Percentiles rank a stretch among this genome's conserved stretches.
phyloP scores from a whole-genome alignment of 2,113 vertebrate genomes.

The Mesocricetus auratus region DNA sequence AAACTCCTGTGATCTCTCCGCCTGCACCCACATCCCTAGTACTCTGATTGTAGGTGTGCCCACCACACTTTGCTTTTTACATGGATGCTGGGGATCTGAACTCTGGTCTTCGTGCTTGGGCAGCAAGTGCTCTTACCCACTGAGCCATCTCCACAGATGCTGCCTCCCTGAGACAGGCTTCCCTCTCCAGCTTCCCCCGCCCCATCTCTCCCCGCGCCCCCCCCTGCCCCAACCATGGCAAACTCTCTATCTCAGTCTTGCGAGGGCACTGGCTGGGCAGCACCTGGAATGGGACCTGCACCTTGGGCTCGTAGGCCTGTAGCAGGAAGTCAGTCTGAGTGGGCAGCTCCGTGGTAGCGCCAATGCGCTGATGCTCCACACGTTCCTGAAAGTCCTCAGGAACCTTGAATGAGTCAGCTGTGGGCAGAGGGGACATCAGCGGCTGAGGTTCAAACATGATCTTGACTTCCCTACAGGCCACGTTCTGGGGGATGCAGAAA shows the following conservation, averaged over 20 bases:
- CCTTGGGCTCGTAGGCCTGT: slow-evolving; percentile 90
- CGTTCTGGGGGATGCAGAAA: background rate
- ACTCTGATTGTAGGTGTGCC: background rate
- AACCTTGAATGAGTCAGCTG: slow-evolving; percentile 84
- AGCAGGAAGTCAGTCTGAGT: slow-evolving; percentile 88
- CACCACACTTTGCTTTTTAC: background rate
- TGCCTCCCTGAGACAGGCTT: background rate
- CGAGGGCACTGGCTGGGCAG: slow-evolving; percentile 88
- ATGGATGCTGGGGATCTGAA: background rate
- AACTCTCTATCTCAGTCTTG: slow-evolving; percentile 92
- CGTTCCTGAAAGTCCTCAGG: slow-evolving; percentile 80
- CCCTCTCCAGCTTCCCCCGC: background rate
- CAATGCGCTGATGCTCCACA: slow-evolving; percentile 82
- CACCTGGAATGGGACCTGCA: slow-evolving; percentile 90
- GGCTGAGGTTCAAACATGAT: background rate
- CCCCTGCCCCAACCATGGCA: background rate
- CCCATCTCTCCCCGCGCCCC: too few relatives aligned
- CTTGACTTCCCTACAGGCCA: background rate
- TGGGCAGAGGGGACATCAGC: slow-evolving; percentile 41
- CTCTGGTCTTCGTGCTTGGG: background rate
- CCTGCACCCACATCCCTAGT: background rate
- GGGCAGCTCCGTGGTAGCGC: slow-evolving; percentile 82
- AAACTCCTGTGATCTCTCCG: too few relatives aligned
- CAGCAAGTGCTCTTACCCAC: background rate
- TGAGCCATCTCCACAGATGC: background rate